Conservation (phyloP, 2,113 vertebrate species). For the Phaethornis superciliosus region DNA sequence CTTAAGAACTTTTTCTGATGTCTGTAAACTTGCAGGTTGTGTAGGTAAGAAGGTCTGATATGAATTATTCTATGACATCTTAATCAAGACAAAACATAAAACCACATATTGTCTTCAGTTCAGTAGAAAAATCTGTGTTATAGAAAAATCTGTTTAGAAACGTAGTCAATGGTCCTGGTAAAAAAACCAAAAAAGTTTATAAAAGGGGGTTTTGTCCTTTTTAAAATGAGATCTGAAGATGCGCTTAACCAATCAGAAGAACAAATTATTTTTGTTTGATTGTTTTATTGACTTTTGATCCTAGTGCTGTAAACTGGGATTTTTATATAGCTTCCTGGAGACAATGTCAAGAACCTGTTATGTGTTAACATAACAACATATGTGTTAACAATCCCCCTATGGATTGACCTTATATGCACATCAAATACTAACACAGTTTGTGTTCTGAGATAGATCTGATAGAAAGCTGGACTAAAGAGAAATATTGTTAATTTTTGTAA, state of each 20-base stretch:
- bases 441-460: background rate
- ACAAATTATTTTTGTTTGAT: background rate
- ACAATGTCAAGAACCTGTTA: background rate
- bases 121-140: background rate
- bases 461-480: background rate
- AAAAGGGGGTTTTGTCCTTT: background rate
- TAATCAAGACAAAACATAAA: background rate
- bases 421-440: background rate
- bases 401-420: background rate
- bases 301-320: background rate
- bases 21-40: background rate
- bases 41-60: background rate
- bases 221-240: background rate
- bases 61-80: background rate
- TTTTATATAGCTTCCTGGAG: background rate
- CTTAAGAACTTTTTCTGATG: background rate
- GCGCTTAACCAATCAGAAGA: background rate
- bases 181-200: background rate
- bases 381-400: too few species aligned
- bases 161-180: background rate
- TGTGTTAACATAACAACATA: too few species aligned
- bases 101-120: background rate
- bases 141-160: background rate
- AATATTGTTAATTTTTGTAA: background rate
- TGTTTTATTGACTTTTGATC: background rate